phyloP scores from a whole-genome alignment of 2,888 invertebrate species.

The Euplagia quadripunctaria region DNA sequence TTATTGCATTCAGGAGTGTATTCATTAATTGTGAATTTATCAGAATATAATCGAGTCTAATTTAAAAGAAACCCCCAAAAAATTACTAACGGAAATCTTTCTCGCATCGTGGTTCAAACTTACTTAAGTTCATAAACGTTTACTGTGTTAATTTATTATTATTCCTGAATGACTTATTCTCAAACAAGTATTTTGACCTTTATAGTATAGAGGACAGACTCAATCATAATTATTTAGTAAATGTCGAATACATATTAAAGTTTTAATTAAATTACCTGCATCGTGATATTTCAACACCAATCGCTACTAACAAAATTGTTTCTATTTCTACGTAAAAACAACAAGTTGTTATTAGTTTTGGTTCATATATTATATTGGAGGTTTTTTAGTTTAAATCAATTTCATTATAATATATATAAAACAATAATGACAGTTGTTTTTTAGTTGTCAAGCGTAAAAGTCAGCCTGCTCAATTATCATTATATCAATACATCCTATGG shows the following conservation, averaged over 20 bases:
- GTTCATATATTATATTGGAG: not conserved
- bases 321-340: not conserved
- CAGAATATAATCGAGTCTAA: not conserved
- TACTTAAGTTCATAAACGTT: not conserved
- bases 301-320: not conserved
- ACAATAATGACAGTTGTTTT: not conserved
- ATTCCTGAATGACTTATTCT: not conserved
- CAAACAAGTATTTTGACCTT: not conserved
- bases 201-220: not conserved
- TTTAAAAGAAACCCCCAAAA: not conserved
- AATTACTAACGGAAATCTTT: not conserved
- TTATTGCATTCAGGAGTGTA: not conserved
- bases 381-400: not conserved
- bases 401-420: not conserved
- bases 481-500: too few species aligned
- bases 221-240: slow-evolving; percentile 7
- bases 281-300: not conserved
- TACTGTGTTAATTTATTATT: not conserved
- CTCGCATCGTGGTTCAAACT: not conserved
- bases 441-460: too few species aligned
- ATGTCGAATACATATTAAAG: slow-evolving; percentile 9
- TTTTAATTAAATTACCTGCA: slow-evolving; percentile 9
- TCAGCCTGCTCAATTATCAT: too few species aligned
- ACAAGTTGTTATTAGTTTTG: not conserved
- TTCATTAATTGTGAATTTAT: not conserved